Percentiles rank a stretch among this genome's conserved stretches.
Evolutionary conservation across 2,113 vertebrate species (phyloP).

Genomic region (Typhlomys cinereus): DNA sequence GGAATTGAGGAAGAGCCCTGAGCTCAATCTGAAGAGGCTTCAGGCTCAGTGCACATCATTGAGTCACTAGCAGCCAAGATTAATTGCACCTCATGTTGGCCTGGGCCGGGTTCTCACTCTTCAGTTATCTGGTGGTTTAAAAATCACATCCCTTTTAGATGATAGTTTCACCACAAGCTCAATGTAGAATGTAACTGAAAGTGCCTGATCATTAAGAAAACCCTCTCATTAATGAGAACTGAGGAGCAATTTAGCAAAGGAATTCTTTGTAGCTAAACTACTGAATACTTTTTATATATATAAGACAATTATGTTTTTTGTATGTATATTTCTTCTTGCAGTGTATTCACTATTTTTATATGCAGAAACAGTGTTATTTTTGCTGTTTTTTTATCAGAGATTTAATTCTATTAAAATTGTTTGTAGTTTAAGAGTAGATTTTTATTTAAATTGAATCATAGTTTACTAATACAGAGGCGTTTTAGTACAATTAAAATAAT

Average conservation of each 20-base stretch:
- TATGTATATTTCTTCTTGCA: neutral
- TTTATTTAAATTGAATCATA: neutral
- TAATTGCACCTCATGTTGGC: neutral
- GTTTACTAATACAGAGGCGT: neutral
- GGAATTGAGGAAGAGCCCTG: neutral
- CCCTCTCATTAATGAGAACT: neutral
- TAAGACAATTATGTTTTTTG: neutral
- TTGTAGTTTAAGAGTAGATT: neutral
- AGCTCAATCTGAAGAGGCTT: constrained; percentile 44
- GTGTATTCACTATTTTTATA: neutral
- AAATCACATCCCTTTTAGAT: constrained; percentile 23
- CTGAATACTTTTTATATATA: neutral
- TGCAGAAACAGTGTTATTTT: neutral
- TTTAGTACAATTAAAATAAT: constrained; percentile 1
- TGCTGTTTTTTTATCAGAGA: neutral
- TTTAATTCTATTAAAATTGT: neutral
- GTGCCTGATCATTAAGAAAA: neutral
- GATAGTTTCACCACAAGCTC: constrained; percentile 18
- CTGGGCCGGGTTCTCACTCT: neutral
- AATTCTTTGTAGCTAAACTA: neutral
- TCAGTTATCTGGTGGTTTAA: constrained; percentile 33
- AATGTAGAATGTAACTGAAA: neutral
- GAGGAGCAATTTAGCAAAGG: neutral
- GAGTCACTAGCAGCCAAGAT: constrained; percentile 17
- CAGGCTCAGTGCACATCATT: neutral